Percentiles rank a stretch among this genome's conserved stretches.
phyloP scores from a whole-genome alignment of 2,113 vertebrate genomes.

The Triplophysa tibetana region DNA sequence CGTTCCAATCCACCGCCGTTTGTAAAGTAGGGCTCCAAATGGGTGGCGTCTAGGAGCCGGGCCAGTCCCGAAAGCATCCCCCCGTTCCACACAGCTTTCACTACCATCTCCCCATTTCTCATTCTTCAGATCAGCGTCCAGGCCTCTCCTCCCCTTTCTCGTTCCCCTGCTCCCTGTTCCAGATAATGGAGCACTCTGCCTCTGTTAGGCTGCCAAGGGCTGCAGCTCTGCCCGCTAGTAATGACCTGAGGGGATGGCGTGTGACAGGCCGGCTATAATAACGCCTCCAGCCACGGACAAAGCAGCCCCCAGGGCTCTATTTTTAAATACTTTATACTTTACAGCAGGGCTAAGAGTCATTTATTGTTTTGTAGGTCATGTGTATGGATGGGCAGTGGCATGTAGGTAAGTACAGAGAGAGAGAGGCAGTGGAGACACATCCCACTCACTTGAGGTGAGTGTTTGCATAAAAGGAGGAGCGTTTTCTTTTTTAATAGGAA shows the following conservation, averaged over 20 bases:
- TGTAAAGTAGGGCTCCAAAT: constrained; percentile 63
- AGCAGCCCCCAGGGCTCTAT: constrained; percentile 80
- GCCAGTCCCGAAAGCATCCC: constrained; percentile 64
- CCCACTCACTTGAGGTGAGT: constrained; percentile 40
- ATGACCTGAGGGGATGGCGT: constrained; percentile 80
- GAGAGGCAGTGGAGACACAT: constrained; percentile 36
- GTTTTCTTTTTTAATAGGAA: constrained; percentile 30
- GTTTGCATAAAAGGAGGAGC: constrained; percentile 35
- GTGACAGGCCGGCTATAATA: constrained; percentile 80
- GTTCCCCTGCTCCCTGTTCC: constrained; percentile 66
- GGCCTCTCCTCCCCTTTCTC: constrained; percentile 53
- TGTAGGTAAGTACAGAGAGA: constrained; percentile 41
- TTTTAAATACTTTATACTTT: constrained; percentile 84
- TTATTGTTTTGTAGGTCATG: constrained; percentile 71
- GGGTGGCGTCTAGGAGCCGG: constrained; percentile 63
- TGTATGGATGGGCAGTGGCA: constrained; percentile 47
- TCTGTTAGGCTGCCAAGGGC: constrained; percentile 75
- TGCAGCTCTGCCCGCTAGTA: constrained; percentile 73
- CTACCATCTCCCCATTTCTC: constrained; percentile 69
- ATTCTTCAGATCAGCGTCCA: constrained; percentile 62
- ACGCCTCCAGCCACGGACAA: constrained; percentile 79
- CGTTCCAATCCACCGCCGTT: constrained; percentile 54
- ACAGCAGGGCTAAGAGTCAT: constrained; percentile 71
- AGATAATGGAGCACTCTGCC: constrained; percentile 74
- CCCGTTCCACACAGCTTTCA: constrained; percentile 59